phyloP scores from a whole-genome alignment of 2,113 vertebrate species.

The Hiodon tergisus region DNA sequence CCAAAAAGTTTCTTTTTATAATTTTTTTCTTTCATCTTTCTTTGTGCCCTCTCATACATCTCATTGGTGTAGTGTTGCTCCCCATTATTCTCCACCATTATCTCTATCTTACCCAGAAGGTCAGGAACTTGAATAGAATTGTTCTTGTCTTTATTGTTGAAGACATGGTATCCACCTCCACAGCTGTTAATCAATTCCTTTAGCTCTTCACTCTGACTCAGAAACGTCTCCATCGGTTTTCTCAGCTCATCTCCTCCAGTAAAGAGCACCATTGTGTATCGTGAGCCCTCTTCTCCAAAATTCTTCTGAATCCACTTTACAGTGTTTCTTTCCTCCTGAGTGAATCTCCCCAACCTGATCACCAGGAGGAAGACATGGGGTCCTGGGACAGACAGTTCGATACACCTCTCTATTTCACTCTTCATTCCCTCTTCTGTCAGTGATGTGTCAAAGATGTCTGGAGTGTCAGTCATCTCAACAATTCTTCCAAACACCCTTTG shows the following conservation, averaged over 20 bases:
- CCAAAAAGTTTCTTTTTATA: neutral
- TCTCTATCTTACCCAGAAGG: slow-evolving; percentile 6
- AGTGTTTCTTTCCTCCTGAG: neutral
- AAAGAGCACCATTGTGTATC: slow-evolving; percentile 20
- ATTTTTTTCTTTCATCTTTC: neutral
- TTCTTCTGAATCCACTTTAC: slow-evolving; percentile 19
- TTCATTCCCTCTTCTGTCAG: slow-evolving; percentile 37
- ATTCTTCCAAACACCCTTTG: neutral
- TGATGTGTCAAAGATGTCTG: slow-evolving; percentile 58
- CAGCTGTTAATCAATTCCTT: neutral
- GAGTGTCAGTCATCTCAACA: slow-evolving; percentile 60
- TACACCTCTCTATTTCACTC: slow-evolving; percentile 49
- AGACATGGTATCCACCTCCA: slow-evolving; percentile 9
- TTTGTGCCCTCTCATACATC: neutral
- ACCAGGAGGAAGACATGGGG: slow-evolving; percentile 19
- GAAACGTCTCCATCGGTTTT: neutral
- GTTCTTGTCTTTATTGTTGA: neutral
- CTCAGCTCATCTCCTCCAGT: slow-evolving; percentile 18
- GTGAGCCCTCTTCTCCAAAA: slow-evolving; percentile 16
- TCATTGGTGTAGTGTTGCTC: slow-evolving; percentile 4
- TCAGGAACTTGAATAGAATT: slow-evolving; percentile 1
- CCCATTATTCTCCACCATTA: slow-evolving; percentile 4
- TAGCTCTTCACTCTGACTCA: neutral
- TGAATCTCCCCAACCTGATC: slow-evolving; percentile 12
- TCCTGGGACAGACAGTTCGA: slow-evolving; percentile 7